Base-by-base conservation (phyloP, 1,140 invertebrate species). In the Pseudomyrmex gracilis region DNA sequence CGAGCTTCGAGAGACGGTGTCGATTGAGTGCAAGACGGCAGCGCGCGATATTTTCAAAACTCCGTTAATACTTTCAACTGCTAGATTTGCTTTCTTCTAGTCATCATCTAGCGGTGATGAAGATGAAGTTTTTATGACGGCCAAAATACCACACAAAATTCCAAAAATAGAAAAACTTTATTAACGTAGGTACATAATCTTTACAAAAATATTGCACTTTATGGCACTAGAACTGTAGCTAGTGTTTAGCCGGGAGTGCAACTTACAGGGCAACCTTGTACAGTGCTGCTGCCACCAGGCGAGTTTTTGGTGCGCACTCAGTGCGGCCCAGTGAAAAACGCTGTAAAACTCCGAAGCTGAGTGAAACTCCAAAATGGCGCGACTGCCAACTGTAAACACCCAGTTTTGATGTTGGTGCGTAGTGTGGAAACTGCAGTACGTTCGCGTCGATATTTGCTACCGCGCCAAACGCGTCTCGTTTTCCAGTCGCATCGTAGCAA, bases 331-430 rank as follows among this genome's bases (percentile, higher is more conserved):
- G 22, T 24, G 22, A 24, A 24, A 24, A 24, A 24, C 22, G 22
- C 22, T 24, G 22, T 24, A 89, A 90, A 88, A 83, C 68, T 78
- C 74, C 22, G 76, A 66, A 70, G 66, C 66, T 9, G 87, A 90
- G 82, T 88, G 82, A 90, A 91, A 91, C 77, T 91, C 67, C 89
- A 91, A 91, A 91, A 91, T 91, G 90, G 90, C 90, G 90, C 86
- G 88, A 84, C 73, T 86, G 68, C 78, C 64, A 60, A 90, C 87
- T 90, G 90, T 91, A 91, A 91, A 91, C 90, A 91, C 90, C 90
- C 87, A 91, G 87, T 90, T 89, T 89, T 87, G 51, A 87, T 87
- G 76, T 85, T 68, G 74, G 71, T 86, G 78, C 73, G 67, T 12
- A 71, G 76, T 82, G 80, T 58, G 63, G 77, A 66, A 78, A 61